phyloP scores from a whole-genome alignment of 2,888 invertebrate species.

The Dusona sp. region DNA sequence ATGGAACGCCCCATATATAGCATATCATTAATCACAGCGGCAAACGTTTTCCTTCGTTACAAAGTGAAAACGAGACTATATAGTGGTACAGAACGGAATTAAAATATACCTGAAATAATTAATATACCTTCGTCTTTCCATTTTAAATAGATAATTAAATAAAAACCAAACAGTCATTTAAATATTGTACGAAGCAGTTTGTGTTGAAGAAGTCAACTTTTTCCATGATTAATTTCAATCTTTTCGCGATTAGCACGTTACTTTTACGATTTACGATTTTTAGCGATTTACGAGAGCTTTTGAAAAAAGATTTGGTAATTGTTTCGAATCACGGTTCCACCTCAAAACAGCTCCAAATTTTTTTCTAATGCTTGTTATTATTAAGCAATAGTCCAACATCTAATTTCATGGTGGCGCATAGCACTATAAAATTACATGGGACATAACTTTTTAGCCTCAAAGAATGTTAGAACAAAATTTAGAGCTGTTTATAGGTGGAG shows the following conservation, averaged over 20 bases:
- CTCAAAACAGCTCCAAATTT: too few relatives aligned
- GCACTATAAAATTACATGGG: too few relatives aligned
- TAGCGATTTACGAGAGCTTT: too few relatives aligned
- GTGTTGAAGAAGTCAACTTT: neutral
- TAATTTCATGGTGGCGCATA: too few relatives aligned
- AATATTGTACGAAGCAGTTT: neutral
- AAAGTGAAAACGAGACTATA: conserved; percentile 56
- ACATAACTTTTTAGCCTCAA: too few relatives aligned
- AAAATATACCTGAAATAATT: conserved; percentile 6
- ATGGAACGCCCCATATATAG: neutral
- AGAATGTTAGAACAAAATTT: too few relatives aligned
- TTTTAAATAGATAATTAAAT: neutral
- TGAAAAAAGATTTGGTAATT: neutral
- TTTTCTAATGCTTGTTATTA: too few relatives aligned
- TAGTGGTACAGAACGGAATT: conserved; percentile 4
- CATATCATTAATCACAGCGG: neutral
- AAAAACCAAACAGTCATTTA: neutral
- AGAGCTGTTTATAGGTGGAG: too few relatives aligned
- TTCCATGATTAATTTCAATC: neutral
- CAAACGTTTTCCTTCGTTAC: neutral
- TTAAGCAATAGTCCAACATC: too few relatives aligned
- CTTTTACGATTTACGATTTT: too few relatives aligned
- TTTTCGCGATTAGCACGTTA: neutral
- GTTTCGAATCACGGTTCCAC: too few relatives aligned
- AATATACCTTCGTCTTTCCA: neutral